These are phyloP conservation scores for Chionodraco myersi DNA, from an alignment of 2,113 vertebrate genomes.

Conservation along the genomic window DNA sequence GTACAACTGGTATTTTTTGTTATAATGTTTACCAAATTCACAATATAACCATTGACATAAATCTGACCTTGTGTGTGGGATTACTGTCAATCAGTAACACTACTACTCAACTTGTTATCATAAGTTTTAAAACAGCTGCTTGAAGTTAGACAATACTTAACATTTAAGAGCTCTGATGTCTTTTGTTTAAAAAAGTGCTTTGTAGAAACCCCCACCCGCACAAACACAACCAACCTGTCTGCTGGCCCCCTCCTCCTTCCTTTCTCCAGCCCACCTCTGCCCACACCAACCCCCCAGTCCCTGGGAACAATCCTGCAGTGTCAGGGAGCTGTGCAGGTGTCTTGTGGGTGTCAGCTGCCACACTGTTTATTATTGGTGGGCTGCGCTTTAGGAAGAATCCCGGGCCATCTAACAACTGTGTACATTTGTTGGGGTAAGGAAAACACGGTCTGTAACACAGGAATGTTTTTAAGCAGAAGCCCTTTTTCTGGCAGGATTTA, in stretches of 20 bases:
- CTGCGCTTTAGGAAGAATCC: conserved; percentile 83
- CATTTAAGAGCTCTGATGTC: background rate
- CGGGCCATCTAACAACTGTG: conserved; percentile 86
- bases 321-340: conserved; percentile 87
- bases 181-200: background rate
- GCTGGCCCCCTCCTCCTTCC: background rate
- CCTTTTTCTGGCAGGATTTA: conserved; percentile 75
- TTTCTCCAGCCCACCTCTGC: conserved; percentile 6
- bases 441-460: conserved; percentile 85
- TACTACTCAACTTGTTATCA: too few relatives aligned
- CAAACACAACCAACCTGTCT: conserved; percentile 22
- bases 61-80: too few relatives aligned
- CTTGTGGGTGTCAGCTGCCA: conserved; percentile 83
- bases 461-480: conserved; percentile 80
- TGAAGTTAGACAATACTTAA: background rate
- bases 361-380: conserved; percentile 88
- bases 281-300: conserved; percentile 28
- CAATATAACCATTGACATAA: too few relatives aligned
- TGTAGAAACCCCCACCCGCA: background rate
- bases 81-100: too few relatives aligned
- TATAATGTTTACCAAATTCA: too few relatives aligned
- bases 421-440: conserved; percentile 89
- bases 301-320: conserved; percentile 86
- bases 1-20: too few relatives aligned
- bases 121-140: background rate